These are phyloP conservation scores for Neomonachus schauinslandi DNA, from an alignment of 2,113 vertebrate genomes.

Conservation along the genomic window DNA sequence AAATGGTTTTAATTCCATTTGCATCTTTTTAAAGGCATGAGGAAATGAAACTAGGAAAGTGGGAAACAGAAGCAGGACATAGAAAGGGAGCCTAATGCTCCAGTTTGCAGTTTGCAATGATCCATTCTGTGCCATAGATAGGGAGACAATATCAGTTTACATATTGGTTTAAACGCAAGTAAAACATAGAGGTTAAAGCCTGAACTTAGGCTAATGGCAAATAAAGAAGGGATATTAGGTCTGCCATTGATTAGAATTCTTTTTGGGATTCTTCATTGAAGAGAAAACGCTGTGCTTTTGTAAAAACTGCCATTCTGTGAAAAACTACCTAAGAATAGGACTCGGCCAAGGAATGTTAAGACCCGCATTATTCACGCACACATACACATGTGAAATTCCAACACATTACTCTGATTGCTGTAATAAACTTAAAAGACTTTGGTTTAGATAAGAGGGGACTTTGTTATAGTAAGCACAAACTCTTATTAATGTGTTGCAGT, in stretches of 20 bases:
- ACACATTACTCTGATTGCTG: constrained; percentile 10
- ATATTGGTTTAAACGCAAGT: background rate
- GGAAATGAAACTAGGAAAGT: constrained; percentile 29
- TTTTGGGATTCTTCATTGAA: constrained; percentile 25
- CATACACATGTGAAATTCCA: background rate
- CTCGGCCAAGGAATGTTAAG: background rate
- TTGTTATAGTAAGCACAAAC: constrained; percentile 53
- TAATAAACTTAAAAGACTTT: constrained; percentile 61
- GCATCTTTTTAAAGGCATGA: background rate
- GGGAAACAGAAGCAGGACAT: background rate
- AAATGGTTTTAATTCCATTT: background rate
- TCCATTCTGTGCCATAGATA: background rate
- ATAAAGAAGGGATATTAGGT: background rate
- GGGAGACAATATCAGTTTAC: background rate
- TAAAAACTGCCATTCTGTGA: constrained; percentile 21
- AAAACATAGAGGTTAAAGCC: background rate
- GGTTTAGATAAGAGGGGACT: constrained; percentile 37
- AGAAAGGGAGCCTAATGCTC: background rate
- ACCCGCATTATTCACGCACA: background rate
- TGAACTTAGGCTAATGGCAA: background rate
- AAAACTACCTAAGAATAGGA: background rate
- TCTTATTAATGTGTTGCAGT: background rate
- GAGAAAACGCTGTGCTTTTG: background rate
- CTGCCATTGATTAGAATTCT: background rate
- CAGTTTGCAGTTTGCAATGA: background rate